Base-by-base conservation (phyloP, 2,888 invertebrate species). In the Zelleria hepariella region DNA sequence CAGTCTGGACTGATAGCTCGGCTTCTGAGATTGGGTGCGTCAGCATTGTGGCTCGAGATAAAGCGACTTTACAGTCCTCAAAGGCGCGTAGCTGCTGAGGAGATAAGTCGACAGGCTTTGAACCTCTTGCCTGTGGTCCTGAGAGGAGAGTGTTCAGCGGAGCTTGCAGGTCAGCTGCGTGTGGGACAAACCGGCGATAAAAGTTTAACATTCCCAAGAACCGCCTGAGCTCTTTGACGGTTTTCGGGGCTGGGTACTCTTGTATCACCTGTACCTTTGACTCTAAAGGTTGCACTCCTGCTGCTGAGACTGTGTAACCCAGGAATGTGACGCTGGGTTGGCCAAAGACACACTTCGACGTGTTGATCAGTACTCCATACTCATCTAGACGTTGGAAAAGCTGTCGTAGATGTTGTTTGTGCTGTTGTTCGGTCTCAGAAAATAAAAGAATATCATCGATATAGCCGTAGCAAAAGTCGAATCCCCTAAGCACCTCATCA, bases 151-250 rank as follows among this genome's bases (percentile, higher is more conserved):
- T 27, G 54, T 68, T 63, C 0, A 74, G 65, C 2, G 69, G 70
- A 0, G 69, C 67, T 62, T 72, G 73, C 1, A 61, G 59, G 47
- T 63, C 18, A 0, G 76, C 73, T 6, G 71, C 68, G 1, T 68
- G 51, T 7, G 66, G 67, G 1, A 74, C 64, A 59, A 65, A 74
- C 8, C 68, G 58, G 1, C 71, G 59, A 42, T 74, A 75, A 61
- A 72, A 75, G 60, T 75, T 77, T 0, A 73, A n/a, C 67, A 74
- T 72, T 0, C 74, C 74, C 0, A 76, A 42, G 58, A 73, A 74
- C 1, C 65, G 59, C 5, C 68, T 58, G 0, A 80, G 61, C 10
- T 70, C 59, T 26, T 68, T 67, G 0, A 67, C 66, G 0, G 68
- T 72, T 8, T 25, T 58, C 0, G 74, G 77, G 24, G 58, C 58